These are phyloP conservation scores for Beris chalybata DNA, from an alignment of 2,888 invertebrate genomes.

Conservation along the genomic window DNA sequence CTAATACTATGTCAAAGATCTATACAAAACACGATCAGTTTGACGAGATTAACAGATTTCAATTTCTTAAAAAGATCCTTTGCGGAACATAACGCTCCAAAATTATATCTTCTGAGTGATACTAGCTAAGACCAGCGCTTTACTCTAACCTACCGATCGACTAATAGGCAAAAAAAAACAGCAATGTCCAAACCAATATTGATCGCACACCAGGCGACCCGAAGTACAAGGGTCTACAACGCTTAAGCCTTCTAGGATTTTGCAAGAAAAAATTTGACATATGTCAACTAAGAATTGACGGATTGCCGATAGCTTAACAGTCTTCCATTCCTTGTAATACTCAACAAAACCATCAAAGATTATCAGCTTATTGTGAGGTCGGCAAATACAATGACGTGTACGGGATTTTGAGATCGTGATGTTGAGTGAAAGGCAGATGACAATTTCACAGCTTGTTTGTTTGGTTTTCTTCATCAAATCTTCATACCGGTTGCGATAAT, in stretches of 20 bases:
- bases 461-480: background rate
- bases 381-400: background rate
- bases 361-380: constrained; percentile 9
- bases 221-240: background rate
- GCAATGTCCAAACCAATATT: too few relatives aligned
- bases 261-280: constrained; percentile 7
- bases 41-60: too few relatives aligned
- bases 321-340: background rate
- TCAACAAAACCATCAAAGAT: constrained; percentile 12
- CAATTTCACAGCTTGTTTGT: constrained; percentile 9
- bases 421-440: constrained; percentile 2
- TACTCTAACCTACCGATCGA: too few relatives aligned
- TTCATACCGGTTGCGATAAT: constrained; percentile 5
- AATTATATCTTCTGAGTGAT: too few relatives aligned
- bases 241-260: background rate
- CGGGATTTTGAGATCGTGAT: background rate
- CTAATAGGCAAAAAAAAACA: too few relatives aligned
- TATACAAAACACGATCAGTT: too few relatives aligned
- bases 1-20: too few relatives aligned
- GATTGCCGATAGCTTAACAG: constrained; percentile 17
- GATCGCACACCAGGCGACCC: too few relatives aligned
- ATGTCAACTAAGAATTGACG: constrained; percentile 27
- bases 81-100: too few relatives aligned
- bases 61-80: too few relatives aligned
- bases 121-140: too few relatives aligned